These are phyloP conservation scores for Chelonia mydas DNA, from an alignment of 2,797 vertebrate species.

Conservation along the genomic window DNA sequence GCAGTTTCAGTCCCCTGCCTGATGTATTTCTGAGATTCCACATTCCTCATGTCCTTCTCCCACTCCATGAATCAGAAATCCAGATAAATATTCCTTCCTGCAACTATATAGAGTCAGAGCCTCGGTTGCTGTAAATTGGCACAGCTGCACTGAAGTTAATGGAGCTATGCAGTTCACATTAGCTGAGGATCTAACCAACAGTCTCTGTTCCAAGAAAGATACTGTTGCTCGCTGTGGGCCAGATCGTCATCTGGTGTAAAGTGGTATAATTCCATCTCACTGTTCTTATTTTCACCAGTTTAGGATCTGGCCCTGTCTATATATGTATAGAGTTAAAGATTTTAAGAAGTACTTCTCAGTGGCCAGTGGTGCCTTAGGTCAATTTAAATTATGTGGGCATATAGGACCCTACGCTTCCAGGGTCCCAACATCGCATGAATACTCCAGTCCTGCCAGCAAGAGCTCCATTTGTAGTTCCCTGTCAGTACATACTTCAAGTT, in stretches of 20 bases:
- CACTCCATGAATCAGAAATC: background rate
- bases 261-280: background rate
- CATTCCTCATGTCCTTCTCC: background rate
- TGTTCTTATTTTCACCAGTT: background rate
- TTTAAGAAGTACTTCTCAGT: background rate
- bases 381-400: background rate
- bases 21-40: background rate
- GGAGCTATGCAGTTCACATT: background rate
- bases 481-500: background rate
- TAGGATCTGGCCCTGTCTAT: background rate
- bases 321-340: background rate
- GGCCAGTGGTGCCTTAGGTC: background rate
- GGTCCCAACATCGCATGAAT: background rate
- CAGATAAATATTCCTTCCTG: background rate
- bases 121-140: background rate
- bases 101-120: background rate
- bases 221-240: background rate
- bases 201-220: background rate
- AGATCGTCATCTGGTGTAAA: background rate
- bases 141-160: background rate
- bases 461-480: background rate
- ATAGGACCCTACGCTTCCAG: background rate
- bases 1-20: background rate
- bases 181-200: background rate
- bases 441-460: background rate